Base-by-base conservation (phyloP, 1,140 invertebrate species). In the Littorina saxatilis region DNA sequence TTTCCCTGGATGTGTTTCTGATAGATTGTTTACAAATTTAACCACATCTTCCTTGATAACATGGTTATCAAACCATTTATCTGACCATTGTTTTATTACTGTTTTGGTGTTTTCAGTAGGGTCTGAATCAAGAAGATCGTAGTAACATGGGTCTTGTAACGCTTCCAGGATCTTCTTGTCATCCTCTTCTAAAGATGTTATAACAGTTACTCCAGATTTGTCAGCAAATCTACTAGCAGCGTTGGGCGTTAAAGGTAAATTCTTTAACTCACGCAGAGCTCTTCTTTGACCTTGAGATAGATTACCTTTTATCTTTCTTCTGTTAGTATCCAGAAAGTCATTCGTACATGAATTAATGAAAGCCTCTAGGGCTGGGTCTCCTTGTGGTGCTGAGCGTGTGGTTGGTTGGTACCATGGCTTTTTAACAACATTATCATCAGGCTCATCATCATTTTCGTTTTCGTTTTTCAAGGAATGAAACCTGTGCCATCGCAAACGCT, bases 141-240 rank as follows among this genome's bases (percentile, higher is more conserved):
- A 66, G 4, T 32, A 27, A 17, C 35, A 1, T 2, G 23, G 3
- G 32, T 66, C 61, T 32, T 29, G 0, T 9, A 66, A 35, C 5
- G 29, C 61, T 32, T 35, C 3, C 20, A 9, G 27, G 13, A 66
- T 32, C 0, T 13, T 35, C 3, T 9, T 32, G 27, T 66, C 61
- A 2, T 66, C 61, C 11, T 66, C 11, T 13, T 29, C n/a, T 17
- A 66, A 32, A 32, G 27, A 27, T 2, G 61, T 66, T 9, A 66
- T 66, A 0, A 66, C 61, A 32, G 61, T 66, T 5, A 27, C 29
- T 11, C 27, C 61, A 66, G 61, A 66, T 66, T 66, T 66, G 61
- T 66, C 61, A 32, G 61, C 61, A 35, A 66, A 66, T 13, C 61
- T 27, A 66, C 61, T 32, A 32, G 61, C 61, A 7, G 61, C 61